phyloP scores from a whole-genome alignment of 2,797 vertebrate species.

The Macropodus opercularis region DNA sequence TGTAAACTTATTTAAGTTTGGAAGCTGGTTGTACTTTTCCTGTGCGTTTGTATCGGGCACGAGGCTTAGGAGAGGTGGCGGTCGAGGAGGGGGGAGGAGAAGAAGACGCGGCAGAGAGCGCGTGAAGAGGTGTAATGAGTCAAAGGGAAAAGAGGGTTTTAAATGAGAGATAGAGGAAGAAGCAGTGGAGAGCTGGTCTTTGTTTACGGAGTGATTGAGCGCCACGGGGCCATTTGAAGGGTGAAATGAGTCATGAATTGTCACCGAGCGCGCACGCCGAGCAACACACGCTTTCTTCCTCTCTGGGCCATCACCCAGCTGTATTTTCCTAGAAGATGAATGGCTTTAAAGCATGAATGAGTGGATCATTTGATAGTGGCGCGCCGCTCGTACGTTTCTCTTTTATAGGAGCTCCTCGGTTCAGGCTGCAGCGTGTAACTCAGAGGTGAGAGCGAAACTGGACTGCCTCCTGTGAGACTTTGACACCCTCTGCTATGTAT shows the following conservation, averaged over 20 bases:
- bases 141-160: constrained; percentile 29
- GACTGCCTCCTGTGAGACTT: constrained; percentile 69
- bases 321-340: constrained; percentile 70
- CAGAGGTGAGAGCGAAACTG: constrained; percentile 61
- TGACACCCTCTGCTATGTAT: constrained; percentile 55
- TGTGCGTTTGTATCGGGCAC: not conserved
- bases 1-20: constrained; percentile 48
- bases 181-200: constrained; percentile 51
- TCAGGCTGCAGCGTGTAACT: constrained; percentile 43
- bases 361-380: constrained; percentile 64
- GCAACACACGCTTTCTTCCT: constrained; percentile 21
- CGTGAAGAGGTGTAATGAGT: constrained; percentile 50
- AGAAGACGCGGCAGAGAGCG: not conserved
- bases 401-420: constrained; percentile 55
- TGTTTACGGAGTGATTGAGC: constrained; percentile 70
- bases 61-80: not conserved
- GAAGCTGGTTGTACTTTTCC: constrained; percentile 25
- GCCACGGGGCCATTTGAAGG: constrained; percentile 57
- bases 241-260: constrained; percentile 75
- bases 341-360: constrained; percentile 67
- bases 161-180: constrained; percentile 33
- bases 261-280: constrained; percentile 50
- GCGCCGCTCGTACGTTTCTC: constrained; percentile 65
- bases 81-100: not conserved
- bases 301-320: constrained; percentile 49